phyloP scores from a whole-genome alignment of 1,140 invertebrate species.

The Idris sp. region DNA sequence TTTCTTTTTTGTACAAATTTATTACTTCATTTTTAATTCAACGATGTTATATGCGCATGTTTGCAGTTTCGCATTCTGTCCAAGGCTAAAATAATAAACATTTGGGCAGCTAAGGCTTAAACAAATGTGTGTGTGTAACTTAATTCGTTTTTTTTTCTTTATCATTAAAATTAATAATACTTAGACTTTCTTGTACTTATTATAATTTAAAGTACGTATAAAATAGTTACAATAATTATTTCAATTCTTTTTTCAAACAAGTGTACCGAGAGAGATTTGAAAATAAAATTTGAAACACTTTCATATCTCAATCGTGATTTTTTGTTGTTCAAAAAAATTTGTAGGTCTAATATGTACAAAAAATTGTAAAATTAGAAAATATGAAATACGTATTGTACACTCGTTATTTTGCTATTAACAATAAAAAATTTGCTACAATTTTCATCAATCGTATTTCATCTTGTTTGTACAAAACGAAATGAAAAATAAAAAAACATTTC shows the following conservation, averaged over 20 bases:
- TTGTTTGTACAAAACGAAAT: conserved; percentile 46
- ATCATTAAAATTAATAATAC: conserved; percentile 54
- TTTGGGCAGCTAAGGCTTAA: conserved; percentile 56
- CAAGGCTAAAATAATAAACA: conserved; percentile 46
- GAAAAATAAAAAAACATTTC: conserved; percentile 42
- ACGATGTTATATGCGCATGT: too few relatives aligned
- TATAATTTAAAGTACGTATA: conserved; percentile 42
- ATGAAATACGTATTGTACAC: conserved; percentile 37
- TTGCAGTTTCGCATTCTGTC: conserved; percentile 56
- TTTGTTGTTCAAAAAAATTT: too few relatives aligned
- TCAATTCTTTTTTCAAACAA: too few relatives aligned
- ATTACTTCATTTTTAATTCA: too few relatives aligned
- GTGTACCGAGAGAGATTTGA: too few relatives aligned
- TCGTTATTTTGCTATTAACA: conserved; percentile 44
- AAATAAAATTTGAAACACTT: too few relatives aligned
- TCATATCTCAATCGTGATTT: too few relatives aligned
- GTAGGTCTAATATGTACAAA: conserved; percentile 46
- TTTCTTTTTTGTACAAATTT: conserved; percentile 22
- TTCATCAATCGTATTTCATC: conserved; percentile 3
- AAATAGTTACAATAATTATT: conserved; percentile 56
- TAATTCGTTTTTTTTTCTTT: conserved; percentile 14
- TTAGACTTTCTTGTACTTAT: conserved; percentile 46
- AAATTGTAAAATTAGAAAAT: conserved; percentile 58
- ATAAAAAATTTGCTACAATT: conserved; percentile 44
- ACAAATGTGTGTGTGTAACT: too few relatives aligned